Evolutionary conservation across 2,113 vertebrate species (phyloP).

Genomic region (Eulemur macaco): DNA sequence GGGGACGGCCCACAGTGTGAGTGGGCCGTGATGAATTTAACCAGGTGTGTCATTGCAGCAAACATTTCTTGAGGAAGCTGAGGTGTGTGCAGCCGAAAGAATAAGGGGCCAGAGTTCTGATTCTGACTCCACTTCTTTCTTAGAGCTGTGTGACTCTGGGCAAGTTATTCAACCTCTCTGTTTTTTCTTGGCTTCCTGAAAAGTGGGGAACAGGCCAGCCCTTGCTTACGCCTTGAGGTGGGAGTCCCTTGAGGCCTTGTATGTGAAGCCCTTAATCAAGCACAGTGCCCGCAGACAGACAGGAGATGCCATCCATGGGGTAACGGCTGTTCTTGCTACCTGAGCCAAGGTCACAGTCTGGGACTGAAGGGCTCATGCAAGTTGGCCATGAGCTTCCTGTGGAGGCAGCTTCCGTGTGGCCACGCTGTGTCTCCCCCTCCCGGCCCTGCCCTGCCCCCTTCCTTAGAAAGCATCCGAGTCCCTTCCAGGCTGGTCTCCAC

Average conservation of each 20-base stretch:
- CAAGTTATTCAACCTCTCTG: neutral
- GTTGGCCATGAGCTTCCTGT: neutral
- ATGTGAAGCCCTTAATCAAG: neutral
- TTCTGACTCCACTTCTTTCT: neutral
- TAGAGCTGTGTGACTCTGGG: neutral
- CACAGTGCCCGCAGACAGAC: fast-evolving
- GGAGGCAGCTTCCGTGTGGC: neutral
- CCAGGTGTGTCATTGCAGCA: neutral
- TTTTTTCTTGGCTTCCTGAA: neutral
- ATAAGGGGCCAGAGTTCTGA: neutral
- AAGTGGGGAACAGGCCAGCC: no score
- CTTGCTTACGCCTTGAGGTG: neutral
- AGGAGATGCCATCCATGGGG: neutral
- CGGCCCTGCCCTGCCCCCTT: no score
- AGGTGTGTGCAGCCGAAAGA: neutral
- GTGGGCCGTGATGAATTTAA: neutral
- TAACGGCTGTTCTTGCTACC: fast-evolving
- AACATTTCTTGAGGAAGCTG: neutral
- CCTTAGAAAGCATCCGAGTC: neutral
- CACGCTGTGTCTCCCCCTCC: neutral
- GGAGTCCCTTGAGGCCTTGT: neutral
- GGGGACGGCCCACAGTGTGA: fast-evolving
- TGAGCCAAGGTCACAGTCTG: neutral
- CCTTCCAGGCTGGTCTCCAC: neutral
- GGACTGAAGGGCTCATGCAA: no score